Percentiles rank a stretch among this genome's conserved stretches.
Evolutionary conservation across 2,888 invertebrate species (phyloP).

Genomic region (Apodemia zela): DNA sequence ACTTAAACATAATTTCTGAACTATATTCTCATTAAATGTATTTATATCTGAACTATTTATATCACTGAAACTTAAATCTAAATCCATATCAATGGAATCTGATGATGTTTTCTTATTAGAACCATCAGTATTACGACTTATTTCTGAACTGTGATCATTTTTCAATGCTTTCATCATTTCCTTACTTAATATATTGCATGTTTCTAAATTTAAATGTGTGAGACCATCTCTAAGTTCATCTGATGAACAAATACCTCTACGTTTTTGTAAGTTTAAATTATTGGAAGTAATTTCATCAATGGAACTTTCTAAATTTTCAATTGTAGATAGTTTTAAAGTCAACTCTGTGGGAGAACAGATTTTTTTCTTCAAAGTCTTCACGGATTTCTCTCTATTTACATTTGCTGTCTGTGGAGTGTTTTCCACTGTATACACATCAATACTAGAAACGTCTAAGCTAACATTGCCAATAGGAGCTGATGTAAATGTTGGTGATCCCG

Average conservation of each 20-base stretch:
- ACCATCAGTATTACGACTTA: slow-evolving; percentile 70
- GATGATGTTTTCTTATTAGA: slow-evolving; percentile 76
- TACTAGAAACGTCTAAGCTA: slow-evolving; percentile 64
- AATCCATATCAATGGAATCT: slow-evolving; percentile 75
- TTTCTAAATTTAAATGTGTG: slow-evolving; percentile 55
- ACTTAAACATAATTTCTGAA: slow-evolving; percentile 74
- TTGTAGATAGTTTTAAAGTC: slow-evolving; percentile 62
- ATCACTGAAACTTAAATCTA: slow-evolving; percentile 78
- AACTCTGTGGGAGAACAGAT: slow-evolving; percentile 76
- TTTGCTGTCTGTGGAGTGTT: slow-evolving; percentile 61
- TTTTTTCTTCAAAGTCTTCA: slow-evolving; percentile 52
- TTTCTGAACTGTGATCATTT: slow-evolving; percentile 59
- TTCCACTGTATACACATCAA: slow-evolving; percentile 72
- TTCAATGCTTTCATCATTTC: slow-evolving; percentile 63
- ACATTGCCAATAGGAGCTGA: slow-evolving; percentile 68
- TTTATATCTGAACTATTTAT: slow-evolving; percentile 78
- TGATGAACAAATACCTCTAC: slow-evolving; percentile 79
- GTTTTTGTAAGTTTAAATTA: slow-evolving; percentile 71
- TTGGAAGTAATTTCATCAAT: slow-evolving; percentile 68
- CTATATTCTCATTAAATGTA: slow-evolving; percentile 77
- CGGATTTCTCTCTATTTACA: slow-evolving; percentile 45
- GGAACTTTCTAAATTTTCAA: slow-evolving; percentile 66
- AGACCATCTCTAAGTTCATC: slow-evolving; percentile 70
- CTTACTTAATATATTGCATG: slow-evolving; percentile 54
- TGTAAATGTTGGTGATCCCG: slow-evolving; percentile 71